Evolutionary conservation across 2,888 invertebrate species (phyloP), one percentile per base, ranked within the genome.

Genomic region (Hoplodrina blanda): DNA sequence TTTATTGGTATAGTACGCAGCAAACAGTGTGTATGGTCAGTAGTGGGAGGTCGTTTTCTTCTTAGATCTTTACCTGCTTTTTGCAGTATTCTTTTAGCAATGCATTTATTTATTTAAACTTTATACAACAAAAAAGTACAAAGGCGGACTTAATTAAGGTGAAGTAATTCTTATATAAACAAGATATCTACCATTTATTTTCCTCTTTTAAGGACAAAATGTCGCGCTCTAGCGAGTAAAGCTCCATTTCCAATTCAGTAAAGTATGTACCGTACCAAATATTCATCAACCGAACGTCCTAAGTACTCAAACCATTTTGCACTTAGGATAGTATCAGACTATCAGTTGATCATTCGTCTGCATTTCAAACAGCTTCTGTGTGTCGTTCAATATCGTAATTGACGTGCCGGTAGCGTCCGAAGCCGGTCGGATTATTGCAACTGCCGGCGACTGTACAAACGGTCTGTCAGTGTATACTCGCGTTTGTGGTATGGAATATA

Each of bases 331-430:
- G 77, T 63, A 76, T 62, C 59, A 56, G 66, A 57, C 63, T 64
- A 52, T 76, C 60, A 57, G 66, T 63, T 71, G 78, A 76, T 76
- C 70, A 66, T 80, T 63, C 76, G 56, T 66, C 73, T 69, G 79
- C 63, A 83, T 74, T 78, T 69, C 68, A 74, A 79, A 71, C 78
- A 68, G 64, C 55, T 62, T 50, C 49, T 59, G 68, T 61, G 61
- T 67, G 66, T 63, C 59, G 72, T 78, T 83, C 82, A 80, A 80
- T 83, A 76, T 71, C 78, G 73, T 82, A 82, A 82, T 82, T 82
- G 82, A 83, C 68, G 81, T 64, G 72, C 69, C 80, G 65, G 66
- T 53, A 54, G 50, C 69, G 69, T 63, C 50, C 69, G 50, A 62
- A 59, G 37, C 44, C 60, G 30, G 19, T 49, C n/a, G 72, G 75